Conservation (phyloP, 2,113 vertebrate species). For the Zosterops japonicus region DNA sequence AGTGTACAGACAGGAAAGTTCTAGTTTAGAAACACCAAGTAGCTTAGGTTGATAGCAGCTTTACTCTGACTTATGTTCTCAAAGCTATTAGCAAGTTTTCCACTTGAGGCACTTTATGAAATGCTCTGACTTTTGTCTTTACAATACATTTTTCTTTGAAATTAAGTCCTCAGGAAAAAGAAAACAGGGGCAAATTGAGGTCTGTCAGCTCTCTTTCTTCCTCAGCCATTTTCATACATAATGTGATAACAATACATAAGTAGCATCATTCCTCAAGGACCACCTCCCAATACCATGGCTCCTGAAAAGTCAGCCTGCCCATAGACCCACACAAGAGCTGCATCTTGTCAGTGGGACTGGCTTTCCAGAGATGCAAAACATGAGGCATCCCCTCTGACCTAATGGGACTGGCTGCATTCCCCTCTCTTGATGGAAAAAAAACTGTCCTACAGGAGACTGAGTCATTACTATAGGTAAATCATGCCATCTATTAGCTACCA, state of each 20-base stretch:
- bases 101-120: not conserved
- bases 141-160: not conserved
- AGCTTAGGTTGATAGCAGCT: not conserved
- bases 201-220: not conserved
- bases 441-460: not conserved
- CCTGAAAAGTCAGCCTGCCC: not conserved
- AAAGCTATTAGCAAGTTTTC: not conserved
- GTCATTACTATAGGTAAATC: not conserved
- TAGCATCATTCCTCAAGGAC: not conserved
- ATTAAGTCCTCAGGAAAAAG: not conserved
- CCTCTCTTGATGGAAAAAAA: not conserved
- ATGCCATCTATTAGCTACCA: no score
- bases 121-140: not conserved
- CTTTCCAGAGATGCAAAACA: not conserved
- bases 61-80: not conserved
- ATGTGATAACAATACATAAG: not conserved
- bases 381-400: not conserved
- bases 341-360: not conserved
- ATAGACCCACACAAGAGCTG: not conserved
- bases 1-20: not conserved
- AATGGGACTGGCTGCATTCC: not conserved
- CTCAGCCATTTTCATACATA: not conserved
- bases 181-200: not conserved
- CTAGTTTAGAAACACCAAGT: not conserved
- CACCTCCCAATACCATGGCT: not conserved